These are phyloP conservation scores for Tachypleus tridentatus DNA, from an alignment of 1,140 invertebrate species.

Conservation along the genomic window DNA sequence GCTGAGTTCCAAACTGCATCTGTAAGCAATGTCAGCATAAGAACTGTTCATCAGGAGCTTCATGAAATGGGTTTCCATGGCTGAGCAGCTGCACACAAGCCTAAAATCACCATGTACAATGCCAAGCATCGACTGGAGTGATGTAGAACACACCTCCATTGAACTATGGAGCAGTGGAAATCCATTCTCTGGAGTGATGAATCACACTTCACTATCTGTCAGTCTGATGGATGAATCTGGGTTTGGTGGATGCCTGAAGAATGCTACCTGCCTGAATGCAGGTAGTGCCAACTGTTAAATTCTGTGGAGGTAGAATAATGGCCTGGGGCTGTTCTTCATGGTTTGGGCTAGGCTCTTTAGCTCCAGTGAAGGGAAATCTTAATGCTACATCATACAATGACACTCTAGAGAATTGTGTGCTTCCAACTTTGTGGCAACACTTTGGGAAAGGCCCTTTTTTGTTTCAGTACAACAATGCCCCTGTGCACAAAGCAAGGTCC, in stretches of 20 bases:
- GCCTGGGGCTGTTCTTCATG: too few relatives aligned
- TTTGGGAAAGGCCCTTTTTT: too few relatives aligned
- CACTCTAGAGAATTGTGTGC: too few relatives aligned
- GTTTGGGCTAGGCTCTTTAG: too few relatives aligned
- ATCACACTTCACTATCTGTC: conserved; percentile 2
- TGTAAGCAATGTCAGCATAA: too few relatives aligned
- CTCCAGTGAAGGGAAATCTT: too few relatives aligned
- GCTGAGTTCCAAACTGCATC: too few relatives aligned
- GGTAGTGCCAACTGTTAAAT: conserved; percentile 1
- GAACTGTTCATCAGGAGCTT: not conserved
- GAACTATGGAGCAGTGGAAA: conserved; percentile 1
- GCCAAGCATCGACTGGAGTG: conserved; percentile 1
- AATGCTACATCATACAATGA: too few relatives aligned
- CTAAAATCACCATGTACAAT: not conserved
- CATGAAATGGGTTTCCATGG: not conserved
- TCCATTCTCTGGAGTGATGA: conserved; percentile 5
- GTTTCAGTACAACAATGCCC: too few relatives aligned
- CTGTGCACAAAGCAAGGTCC: too few relatives aligned
- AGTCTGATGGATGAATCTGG: conserved; percentile 6
- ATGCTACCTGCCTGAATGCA: conserved; percentile 6
- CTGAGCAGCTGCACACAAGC: conserved; percentile 2
- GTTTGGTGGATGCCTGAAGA: conserved; percentile 3
- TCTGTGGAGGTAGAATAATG: not conserved
- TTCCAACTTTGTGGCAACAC: too few relatives aligned
- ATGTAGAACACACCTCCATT: conserved; percentile 3